Evolutionary conservation across 2,888 invertebrate species (phyloP).

Genomic region (Zonitis immaculata): DNA sequence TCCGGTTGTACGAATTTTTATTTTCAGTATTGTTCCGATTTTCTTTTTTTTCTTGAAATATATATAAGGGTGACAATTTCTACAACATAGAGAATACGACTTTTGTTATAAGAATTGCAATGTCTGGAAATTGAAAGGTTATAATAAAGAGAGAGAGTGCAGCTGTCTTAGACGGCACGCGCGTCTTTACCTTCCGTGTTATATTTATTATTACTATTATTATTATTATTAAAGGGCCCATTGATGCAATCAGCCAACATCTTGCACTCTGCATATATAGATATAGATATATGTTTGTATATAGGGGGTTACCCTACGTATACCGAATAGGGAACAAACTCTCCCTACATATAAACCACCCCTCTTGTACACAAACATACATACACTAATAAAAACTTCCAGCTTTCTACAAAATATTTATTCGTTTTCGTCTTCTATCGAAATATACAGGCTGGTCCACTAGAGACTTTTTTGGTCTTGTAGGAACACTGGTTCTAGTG

Average conservation of each 20-base stretch:
- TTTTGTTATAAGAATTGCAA: constrained; percentile 25
- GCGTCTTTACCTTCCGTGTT: constrained; percentile 27
- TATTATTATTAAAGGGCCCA: constrained; percentile 24
- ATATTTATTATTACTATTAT: constrained; percentile 7
- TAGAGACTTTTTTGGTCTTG: too few species aligned
- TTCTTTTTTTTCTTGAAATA: too few species aligned
- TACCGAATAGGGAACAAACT: too few species aligned
- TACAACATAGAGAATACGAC: not conserved
- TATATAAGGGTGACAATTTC: too few species aligned
- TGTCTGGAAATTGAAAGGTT: constrained; percentile 23
- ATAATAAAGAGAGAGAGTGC: too few species aligned
- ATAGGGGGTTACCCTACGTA: constrained; percentile 26
- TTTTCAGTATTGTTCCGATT: not conserved
- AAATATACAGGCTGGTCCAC: too few species aligned
- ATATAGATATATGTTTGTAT: too few species aligned
- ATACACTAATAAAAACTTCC: constrained; percentile 18
- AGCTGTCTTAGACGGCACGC: constrained; percentile 32
- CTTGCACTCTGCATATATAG: constrained; percentile 18
- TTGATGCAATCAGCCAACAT: constrained; percentile 26
- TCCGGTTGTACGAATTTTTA: too few species aligned
- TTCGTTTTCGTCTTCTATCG: not conserved
- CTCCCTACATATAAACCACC: not conserved
- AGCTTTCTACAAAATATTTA: not conserved
- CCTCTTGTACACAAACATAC: too few species aligned
- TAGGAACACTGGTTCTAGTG: too few species aligned